Percentiles rank a stretch among this genome's conserved stretches.
phyloP scores from a whole-genome alignment of 1,140 invertebrate species.

The roundworm (Caenorhabditis elegans) region WBcel235 BX284602.5:12360001-12360500 shows the following conservation, averaged over 20 bases:
- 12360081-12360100: slow-evolving; percentile 30
- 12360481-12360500: slow-evolving; percentile 48
- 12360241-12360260: too few species aligned
- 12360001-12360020: background rate
- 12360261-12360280: too few species aligned
- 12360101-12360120: background rate
- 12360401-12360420: background rate
- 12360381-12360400: background rate
- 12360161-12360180: too few species aligned
- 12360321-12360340: too few species aligned
- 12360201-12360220: too few species aligned
- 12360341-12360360: too few species aligned
- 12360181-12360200: too few species aligned
- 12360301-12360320: too few species aligned
- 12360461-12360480: slow-evolving; percentile 49
- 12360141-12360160: too few species aligned
- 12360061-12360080: background rate
- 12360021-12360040: slow-evolving; percentile 5
- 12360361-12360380: too few species aligned
- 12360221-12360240: too few species aligned
- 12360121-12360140: background rate
- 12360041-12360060: background rate
- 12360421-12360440: slow-evolving; percentile 43
- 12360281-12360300: too few species aligned
- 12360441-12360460: slow-evolving; percentile 43